Evolutionary conservation across 2,113 vertebrate species (phyloP).

Genomic region (Heptranchias perlo): DNA sequence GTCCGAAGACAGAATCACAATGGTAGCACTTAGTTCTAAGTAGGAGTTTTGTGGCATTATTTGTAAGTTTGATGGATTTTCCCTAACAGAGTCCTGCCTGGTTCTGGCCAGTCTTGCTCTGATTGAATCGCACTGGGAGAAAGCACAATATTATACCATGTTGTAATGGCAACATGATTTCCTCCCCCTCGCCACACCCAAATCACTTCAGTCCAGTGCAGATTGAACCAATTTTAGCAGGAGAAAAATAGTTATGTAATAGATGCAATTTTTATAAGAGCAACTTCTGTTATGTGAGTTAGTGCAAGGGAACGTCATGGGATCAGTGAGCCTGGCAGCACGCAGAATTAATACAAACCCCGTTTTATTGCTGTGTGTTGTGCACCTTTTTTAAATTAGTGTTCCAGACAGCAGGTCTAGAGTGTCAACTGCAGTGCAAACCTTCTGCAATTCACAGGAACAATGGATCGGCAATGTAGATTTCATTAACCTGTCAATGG

Average conservation of each 20-base stretch:
- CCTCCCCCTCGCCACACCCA: neutral
- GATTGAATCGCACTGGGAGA: neutral
- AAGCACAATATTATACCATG: neutral
- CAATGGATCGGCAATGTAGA: neutral
- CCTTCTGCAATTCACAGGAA: neutral
- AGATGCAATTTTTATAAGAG: neutral
- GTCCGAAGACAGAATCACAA: neutral
- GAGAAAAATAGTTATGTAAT: neutral
- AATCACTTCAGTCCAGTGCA: neutral
- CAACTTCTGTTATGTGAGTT: neutral
- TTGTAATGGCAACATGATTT: neutral
- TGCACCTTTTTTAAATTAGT: neutral
- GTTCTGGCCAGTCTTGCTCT: neutral
- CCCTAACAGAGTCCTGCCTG: neutral
- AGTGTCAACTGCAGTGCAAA: neutral
- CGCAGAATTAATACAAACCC: neutral
- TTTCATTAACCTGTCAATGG: neutral
- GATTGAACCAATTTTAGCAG: neutral
- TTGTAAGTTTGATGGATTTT: neutral
- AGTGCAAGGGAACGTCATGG: neutral
- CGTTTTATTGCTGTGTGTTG: neutral
- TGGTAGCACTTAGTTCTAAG: neutral
- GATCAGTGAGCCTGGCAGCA: neutral
- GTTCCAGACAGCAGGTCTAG: neutral
- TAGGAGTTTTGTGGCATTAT: neutral